phyloP scores from a whole-genome alignment of 2,797 vertebrate species.

The Chloroceryle inda region DNA sequence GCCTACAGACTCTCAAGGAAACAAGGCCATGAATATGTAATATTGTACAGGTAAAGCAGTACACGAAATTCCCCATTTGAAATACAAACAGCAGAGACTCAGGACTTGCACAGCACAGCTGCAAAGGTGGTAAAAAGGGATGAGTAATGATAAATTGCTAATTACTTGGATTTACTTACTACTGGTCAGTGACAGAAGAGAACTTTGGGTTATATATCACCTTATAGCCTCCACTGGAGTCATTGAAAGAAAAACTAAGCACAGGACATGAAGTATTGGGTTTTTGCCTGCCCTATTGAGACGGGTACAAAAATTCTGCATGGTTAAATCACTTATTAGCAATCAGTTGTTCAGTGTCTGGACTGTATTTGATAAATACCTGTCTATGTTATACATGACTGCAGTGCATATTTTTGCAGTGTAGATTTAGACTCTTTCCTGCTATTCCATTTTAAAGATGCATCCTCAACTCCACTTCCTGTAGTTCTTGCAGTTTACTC shows the following conservation, averaged over 20 bases:
- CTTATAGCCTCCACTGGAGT: neutral
- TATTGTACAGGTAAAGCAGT: conserved; percentile 92
- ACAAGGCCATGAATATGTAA: conserved; percentile 98
- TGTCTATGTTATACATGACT: neutral
- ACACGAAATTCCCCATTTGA: neutral
- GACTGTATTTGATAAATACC: neutral
- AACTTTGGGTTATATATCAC: neutral
- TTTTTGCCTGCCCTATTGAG: neutral
- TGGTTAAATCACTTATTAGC: neutral
- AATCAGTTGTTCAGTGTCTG: neutral
- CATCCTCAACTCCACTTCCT: neutral
- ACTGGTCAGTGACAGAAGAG: neutral
- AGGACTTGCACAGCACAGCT: neutral
- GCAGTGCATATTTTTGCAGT: neutral
- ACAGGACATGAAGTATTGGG: neutral
- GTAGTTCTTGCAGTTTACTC: neutral
- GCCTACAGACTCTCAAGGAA: conserved; percentile 97
- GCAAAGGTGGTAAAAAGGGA: neutral
- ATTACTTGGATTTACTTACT: neutral
- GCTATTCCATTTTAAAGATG: neutral
- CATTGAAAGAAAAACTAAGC: neutral
- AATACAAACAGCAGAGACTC: conserved; percentile 7
- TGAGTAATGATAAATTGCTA: neutral
- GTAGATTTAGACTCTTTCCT: neutral
- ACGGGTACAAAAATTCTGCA: neutral